These are phyloP conservation scores for Ahaetulla prasina DNA, from an alignment of 2,113 vertebrate species.

Conservation along the genomic window DNA sequence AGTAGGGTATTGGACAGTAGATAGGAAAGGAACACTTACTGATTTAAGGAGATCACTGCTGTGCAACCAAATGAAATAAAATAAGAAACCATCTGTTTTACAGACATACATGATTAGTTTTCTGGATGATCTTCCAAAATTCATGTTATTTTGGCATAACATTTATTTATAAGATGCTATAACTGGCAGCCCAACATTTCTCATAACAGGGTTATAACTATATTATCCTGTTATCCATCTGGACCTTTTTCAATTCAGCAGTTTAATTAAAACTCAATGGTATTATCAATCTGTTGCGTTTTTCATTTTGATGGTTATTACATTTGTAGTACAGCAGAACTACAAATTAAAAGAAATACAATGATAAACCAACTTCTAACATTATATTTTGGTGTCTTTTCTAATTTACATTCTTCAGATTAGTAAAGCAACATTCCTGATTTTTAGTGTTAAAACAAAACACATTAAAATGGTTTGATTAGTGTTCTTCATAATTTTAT, in stretches of 20 bases:
- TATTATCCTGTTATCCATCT: slow-evolving; percentile 79
- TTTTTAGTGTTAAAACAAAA: slow-evolving; percentile 60
- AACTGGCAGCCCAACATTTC: slow-evolving; percentile 65
- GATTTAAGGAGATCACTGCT: slow-evolving; percentile 42
- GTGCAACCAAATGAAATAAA: slow-evolving; percentile 67
- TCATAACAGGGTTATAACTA: slow-evolving; percentile 74
- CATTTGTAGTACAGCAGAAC: slow-evolving; percentile 77
- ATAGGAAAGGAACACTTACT: slow-evolving; percentile 37
- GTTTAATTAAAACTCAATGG: slow-evolving; percentile 83
- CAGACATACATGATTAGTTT: slow-evolving; percentile 73
- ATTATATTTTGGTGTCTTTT: slow-evolving; percentile 69
- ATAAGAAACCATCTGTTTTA: slow-evolving; percentile 75
- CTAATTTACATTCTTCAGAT: slow-evolving; percentile 65
- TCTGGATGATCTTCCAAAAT: slow-evolving; percentile 67
- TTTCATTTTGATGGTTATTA: slow-evolving; percentile 81
- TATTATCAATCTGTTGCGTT: slow-evolving; percentile 83
- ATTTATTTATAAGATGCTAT: slow-evolving; percentile 68
- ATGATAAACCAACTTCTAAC: slow-evolving; percentile 70
- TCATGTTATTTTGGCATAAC: slow-evolving; percentile 67
- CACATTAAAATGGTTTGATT: slow-evolving; percentile 16
- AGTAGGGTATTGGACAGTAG: slow-evolving; percentile 22
- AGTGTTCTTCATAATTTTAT: slow-evolving; percentile 31
- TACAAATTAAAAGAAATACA: slow-evolving; percentile 74
- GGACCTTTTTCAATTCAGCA: slow-evolving; percentile 79
- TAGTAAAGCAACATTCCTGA: slow-evolving; percentile 66